Evolutionary conservation across 2,113 vertebrate genomes (phyloP), one percentile per base, ranked within the genome.

Genomic region (Grallaria varia): DNA sequence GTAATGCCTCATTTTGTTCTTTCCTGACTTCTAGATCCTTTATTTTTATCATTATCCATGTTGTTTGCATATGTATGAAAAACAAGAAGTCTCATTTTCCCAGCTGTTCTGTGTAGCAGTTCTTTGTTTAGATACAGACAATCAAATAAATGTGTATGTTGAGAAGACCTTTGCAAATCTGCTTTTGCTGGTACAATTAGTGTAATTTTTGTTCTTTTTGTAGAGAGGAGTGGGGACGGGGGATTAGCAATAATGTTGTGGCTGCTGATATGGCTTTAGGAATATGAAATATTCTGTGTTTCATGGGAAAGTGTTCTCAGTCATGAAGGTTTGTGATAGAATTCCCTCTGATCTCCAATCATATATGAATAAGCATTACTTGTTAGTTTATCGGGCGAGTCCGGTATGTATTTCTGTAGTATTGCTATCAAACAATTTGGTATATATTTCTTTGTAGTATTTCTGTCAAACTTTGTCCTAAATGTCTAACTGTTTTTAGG

Each of bases 401-500:
- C 66, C 40, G 10, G 9, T 80, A 68, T 44, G 5, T 93, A 67
- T 87, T 82, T 98, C 95, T 71, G 66, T 73, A 60, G 60, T 78
- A 62, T 97, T 96, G 95, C 90, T 95, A 20, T 95, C 83, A 23
- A 35, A 59, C 6, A 59, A 17, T 35, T 35, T 59, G 17, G 10
- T 80, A 66, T 45, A 6, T 94, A 73, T 87, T 86, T 98, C 95
- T 96, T 77, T 72, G 72, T 75, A 64, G 59, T 78, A 66, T 97
- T 96, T 96, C 90, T 96, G 17, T 96, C 84, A 82, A 84, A 88
- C 85, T 95, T 97, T 95, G 69, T 96, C 85, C 89, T 94, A 92
- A 93, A 94, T 92, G 71, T 94, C 95, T 92, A 79, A 95, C 74
- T 96, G 80, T 40, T 80, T 97, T 96, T 91, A 92, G 90, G 90